A percentile compares a stretch with the other conserved stretches of the same genome.
phyloP scores from a whole-genome alignment of 2,113 vertebrate species.

The Takifugu flavidus region DNA sequence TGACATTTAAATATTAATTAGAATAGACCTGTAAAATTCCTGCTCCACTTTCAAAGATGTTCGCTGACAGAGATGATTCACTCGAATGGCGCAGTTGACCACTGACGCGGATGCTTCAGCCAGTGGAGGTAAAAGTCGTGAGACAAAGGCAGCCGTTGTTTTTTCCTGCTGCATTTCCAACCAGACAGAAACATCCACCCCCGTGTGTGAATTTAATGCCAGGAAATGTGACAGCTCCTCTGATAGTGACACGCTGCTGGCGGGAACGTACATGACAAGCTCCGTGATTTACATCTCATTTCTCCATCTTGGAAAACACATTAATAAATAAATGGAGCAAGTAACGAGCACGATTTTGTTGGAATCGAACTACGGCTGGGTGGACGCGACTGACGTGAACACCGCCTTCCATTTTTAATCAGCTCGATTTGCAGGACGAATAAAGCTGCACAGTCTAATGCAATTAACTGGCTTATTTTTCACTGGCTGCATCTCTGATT shows the following conservation, averaged over 20 bases:
- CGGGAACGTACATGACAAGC: background rate
- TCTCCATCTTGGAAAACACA: too few species aligned
- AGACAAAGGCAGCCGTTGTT: slow-evolving; percentile 17
- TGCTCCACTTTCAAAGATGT: background rate
- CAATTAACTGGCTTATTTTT: too few species aligned
- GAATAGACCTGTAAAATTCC: background rate
- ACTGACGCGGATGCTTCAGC: background rate
- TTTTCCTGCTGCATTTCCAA: slow-evolving; percentile 20
- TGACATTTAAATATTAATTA: background rate
- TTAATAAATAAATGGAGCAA: too few species aligned
- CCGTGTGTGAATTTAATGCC: background rate
- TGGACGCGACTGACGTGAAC: too few species aligned
- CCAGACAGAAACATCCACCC: slow-evolving; percentile 5
- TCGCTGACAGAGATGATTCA: slow-evolving; percentile 19
- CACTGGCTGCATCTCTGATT: slow-evolving; percentile 1
- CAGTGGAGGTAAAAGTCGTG: background rate
- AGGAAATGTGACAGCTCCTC: background rate
- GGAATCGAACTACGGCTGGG: too few species aligned
- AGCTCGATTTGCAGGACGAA: too few species aligned
- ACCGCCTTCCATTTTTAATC: too few species aligned
- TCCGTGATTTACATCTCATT: background rate
- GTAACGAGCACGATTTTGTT: slow-evolving; percentile 8
- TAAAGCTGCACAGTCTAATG: too few species aligned
- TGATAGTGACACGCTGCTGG: background rate
- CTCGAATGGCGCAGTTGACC: slow-evolving; percentile 17